Evolutionary conservation across 1,140 invertebrate species (phyloP).

Genomic region (Rhynchophorus ferrugineus): DNA sequence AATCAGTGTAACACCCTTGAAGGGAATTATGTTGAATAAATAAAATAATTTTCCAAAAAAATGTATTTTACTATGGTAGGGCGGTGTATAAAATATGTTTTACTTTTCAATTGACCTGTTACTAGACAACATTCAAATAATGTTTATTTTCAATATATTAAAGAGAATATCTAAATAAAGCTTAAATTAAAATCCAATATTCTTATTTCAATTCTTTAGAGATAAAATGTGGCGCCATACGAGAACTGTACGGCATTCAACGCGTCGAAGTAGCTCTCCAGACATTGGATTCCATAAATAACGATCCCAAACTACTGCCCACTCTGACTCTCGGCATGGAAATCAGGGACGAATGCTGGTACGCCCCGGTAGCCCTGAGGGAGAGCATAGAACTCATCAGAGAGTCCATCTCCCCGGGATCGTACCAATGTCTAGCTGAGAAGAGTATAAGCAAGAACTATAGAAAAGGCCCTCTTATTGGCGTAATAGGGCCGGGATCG

Average conservation of each 20-base stretch:
- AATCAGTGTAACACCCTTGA: no score
- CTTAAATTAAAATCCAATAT: no score
- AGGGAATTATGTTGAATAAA: no score
- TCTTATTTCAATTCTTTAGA: slow-evolving; percentile 21
- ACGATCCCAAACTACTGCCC: slow-evolving; percentile 42
- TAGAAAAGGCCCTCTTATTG: slow-evolving; percentile 50
- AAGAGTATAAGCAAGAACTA: background rate
- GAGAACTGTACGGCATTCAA: slow-evolving; percentile 74
- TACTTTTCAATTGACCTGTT: no score
- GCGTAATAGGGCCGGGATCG: slow-evolving; percentile 63
- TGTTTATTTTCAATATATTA: no score
- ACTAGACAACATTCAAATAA: no score
- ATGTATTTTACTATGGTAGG: no score
- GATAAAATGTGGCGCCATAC: slow-evolving; percentile 54
- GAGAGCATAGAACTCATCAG: slow-evolving; percentile 69
- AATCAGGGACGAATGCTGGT: slow-evolving; percentile 74
- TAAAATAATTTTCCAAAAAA: no score
- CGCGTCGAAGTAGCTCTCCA: slow-evolving; percentile 61
- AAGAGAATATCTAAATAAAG: no score
- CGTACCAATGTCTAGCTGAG: background rate
- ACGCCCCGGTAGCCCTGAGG: slow-evolving; percentile 67
- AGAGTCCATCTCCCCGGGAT: slow-evolving; percentile 51
- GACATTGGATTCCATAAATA: slow-evolving; percentile 48
- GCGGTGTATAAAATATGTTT: no score
- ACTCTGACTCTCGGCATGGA: slow-evolving; percentile 65